A percentile compares a stretch with the other conserved stretches of the same genome.
Evolutionary conservation across 2,888 invertebrate genomes (phyloP).

Genomic region (Escarpia spicata): DNA sequence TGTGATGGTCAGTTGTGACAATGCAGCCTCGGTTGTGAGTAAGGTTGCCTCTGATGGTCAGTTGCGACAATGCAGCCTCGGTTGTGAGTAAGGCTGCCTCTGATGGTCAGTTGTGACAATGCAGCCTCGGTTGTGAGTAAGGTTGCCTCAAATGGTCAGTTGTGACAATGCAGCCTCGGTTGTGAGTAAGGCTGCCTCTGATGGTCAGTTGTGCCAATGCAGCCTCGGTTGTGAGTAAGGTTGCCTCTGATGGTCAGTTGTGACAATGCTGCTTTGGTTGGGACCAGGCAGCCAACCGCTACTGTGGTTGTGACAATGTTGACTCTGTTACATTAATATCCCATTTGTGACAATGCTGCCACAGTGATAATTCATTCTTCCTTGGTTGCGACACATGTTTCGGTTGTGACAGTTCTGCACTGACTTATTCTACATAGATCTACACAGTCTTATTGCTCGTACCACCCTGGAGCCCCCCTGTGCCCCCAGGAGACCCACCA

Average conservation of each 20-base stretch:
- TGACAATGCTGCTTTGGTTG: background rate
- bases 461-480: no score
- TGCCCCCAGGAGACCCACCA: no score
- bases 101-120: background rate
- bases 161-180: background rate
- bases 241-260: background rate
- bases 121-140: background rate
- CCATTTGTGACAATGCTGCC: no score
- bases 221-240: background rate
- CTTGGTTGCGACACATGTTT: no score
- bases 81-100: background rate
- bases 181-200: background rate
- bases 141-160: background rate
- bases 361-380: no score
- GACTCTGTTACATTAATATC: background rate
- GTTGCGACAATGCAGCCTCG: background rate
- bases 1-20: background rate
- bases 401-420: no score
- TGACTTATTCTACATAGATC: no score
- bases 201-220: background rate
- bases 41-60: background rate
- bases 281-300: no score
- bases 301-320: background rate
- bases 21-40: background rate
- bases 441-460: no score